Evolutionary conservation across 2,888 invertebrate genomes (phyloP), one percentile per base, ranked within the genome.

Genomic region (Dioctria rufipes): DNA sequence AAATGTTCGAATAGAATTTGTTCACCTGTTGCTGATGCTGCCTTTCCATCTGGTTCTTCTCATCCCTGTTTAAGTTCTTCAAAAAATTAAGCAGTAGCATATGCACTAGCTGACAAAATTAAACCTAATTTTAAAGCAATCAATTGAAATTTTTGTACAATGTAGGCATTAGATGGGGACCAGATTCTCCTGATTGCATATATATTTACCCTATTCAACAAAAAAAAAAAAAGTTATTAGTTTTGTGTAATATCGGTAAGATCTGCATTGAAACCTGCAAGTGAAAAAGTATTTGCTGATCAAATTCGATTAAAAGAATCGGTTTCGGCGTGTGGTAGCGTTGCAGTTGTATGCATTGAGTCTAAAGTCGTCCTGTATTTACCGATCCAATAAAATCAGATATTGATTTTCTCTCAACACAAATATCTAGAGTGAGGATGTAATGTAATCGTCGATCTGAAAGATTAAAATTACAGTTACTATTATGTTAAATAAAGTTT

Each of bases 401-500:
- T 83, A 99, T 92, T 71, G 97, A 97, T 89, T 99, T 99, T 75
- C 99, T 92, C 90, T 99, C 99, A 25, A 99, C 95, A 86, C 99
- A 98, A 83, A 98, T 95, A 39, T 98, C 97, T 0, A 98, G 97
- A 0, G 98, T 97, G 13, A 99, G 90, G 86, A 99, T 97, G 87
- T 99, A 99, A 99, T 97, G 87, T 99, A 99, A 90, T 99, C 99
- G 0, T 99, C 99, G 81, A 99, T 94, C 95, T 96, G 85, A 25
- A 81, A 82, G 39, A 71, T 66, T 58, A 37, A 86, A 84, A 87
- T 1, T 8, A 2, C 11, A 25, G 43, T 49, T 49, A 43, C 42
- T 25, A 25, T 25, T 25, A 25, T 1, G 25, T 25, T 1, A 25
- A 2, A 25, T 25, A 25, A 25, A 25, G 25, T 25, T 2, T 25